phyloP scores from a whole-genome alignment of 2,113 vertebrate genomes.

The Bambusicola thoracicus region DNA sequence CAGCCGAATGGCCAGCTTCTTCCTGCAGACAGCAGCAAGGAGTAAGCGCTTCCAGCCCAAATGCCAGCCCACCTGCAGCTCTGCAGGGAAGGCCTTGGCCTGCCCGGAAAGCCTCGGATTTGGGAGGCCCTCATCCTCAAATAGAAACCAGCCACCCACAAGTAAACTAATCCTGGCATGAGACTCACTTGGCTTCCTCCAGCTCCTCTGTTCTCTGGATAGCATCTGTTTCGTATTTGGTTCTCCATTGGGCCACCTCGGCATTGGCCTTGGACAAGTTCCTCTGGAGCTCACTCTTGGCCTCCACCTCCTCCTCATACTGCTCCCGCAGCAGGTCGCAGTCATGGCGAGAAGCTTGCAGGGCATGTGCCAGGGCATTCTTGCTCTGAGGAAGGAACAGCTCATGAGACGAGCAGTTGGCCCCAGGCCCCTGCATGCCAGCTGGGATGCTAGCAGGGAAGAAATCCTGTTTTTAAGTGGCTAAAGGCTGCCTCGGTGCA shows the following conservation, averaged over 20 bases:
- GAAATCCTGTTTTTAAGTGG: background rate
- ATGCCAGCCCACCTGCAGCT: rapidly evolving
- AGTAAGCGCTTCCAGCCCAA: background rate
- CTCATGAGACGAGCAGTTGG: background rate
- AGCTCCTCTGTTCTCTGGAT: constrained; percentile 94
- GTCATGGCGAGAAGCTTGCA: constrained; percentile 90
- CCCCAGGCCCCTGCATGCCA: background rate
- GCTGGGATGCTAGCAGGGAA: background rate
- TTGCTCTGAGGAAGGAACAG: constrained; percentile 81
- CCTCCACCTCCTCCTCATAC: constrained; percentile 92
- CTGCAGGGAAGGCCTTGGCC: background rate
- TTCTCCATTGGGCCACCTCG: constrained; percentile 94
- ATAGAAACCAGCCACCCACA: background rate
- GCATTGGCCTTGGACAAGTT: constrained; percentile 90
- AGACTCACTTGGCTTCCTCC: constrained; percentile 93
- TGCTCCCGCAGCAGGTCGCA: constrained; percentile 93
- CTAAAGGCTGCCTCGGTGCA: background rate
- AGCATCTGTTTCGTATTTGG: constrained; percentile 93
- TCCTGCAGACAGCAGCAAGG: constrained; percentile 64
- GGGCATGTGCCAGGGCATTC: constrained; percentile 86
- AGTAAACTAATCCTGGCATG: rapidly evolving
- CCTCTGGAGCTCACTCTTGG: constrained; percentile 89
- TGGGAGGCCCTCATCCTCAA: background rate
- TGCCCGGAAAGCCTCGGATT: background rate
- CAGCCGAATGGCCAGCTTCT: constrained; percentile 89